Conservation (phyloP, 2,888 invertebrate genomes). For the Andricus quercusramuli region DNA sequence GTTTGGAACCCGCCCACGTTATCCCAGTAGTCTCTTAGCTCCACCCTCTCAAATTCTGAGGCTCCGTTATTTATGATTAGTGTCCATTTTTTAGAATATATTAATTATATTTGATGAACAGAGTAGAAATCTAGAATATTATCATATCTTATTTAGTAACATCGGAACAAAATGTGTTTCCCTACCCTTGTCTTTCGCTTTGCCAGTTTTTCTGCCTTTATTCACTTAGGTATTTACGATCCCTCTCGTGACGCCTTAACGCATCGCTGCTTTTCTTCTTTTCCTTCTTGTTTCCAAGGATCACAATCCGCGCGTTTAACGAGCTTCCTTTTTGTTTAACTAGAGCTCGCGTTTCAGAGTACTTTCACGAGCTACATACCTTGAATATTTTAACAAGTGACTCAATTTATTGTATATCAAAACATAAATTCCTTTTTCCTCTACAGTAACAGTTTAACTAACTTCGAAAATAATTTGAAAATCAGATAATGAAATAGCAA, state of each 20-base stretch:
- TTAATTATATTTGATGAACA: not conserved
- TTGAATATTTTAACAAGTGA: not conserved
- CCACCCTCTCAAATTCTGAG: no score
- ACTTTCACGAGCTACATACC: constrained; percentile 45
- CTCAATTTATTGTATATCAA: not conserved
- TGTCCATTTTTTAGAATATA: not conserved
- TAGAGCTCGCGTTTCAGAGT: constrained; percentile 57
- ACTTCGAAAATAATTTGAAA: not conserved
- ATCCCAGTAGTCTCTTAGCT: no score
- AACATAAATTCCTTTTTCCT: not conserved
- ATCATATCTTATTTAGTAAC: not conserved
- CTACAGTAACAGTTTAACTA: not conserved
- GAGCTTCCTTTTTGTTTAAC: constrained; percentile 56
- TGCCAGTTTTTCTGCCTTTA: not conserved
- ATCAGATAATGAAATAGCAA: no score
- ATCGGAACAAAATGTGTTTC: not conserved
- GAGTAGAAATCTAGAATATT: no score
- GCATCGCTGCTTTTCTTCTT: constrained; percentile 62
- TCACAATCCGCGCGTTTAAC: constrained; percentile 68
- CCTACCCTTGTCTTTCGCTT: not conserved
- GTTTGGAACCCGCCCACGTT: no score
- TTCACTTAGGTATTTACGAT: not conserved
- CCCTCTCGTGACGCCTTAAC: constrained; percentile 52
- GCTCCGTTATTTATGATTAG: no score
- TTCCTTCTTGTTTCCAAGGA: constrained; percentile 59